Conservation (phyloP, 2,888 invertebrate species). For the Axea sp. region DNA sequence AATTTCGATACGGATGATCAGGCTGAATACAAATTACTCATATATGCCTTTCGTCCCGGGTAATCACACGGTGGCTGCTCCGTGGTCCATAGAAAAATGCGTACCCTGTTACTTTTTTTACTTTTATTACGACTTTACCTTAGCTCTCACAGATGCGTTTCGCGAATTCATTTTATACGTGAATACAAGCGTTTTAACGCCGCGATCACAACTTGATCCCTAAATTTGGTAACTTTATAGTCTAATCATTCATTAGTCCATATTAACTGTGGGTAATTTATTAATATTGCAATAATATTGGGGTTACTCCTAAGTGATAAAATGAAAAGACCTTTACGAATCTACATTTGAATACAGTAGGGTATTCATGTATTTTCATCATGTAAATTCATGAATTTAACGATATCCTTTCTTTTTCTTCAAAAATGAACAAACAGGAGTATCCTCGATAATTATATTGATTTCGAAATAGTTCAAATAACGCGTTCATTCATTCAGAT, state of each 20-base stretch:
- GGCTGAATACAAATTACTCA: conserved; percentile 80
- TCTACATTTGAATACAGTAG: conserved; percentile 30
- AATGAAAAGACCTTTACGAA: conserved; percentile 7
- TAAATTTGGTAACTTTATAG: conserved; percentile 1
- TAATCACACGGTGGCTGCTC: conserved; percentile 79
- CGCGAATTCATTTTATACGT: conserved; percentile 26
- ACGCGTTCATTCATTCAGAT: conserved; percentile 52
- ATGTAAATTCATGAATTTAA: conserved; percentile 10
- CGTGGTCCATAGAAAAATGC: conserved; percentile 76
- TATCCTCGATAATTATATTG: conserved; percentile 30
- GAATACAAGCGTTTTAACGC: conserved; percentile 14
- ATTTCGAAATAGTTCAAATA: conserved; percentile 36
- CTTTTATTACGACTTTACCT: conserved; percentile 44
- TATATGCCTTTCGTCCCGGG: conserved; percentile 76
- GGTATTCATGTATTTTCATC: too few species aligned
- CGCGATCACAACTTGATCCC: not conserved
- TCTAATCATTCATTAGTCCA: conserved; percentile 40
- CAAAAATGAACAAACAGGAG: conserved; percentile 6
- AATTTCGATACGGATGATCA: conserved; percentile 80
- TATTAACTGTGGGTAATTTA: conserved; percentile 44
- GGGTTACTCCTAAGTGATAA: not conserved
- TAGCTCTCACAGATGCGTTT: conserved; percentile 47
- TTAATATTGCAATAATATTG: conserved; percentile 39
- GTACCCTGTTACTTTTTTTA: conserved; percentile 68
- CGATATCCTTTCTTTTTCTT: conserved; percentile 15